Conservation (phyloP, 2,797 vertebrate species). For the Enteromius anoplus region DNA sequence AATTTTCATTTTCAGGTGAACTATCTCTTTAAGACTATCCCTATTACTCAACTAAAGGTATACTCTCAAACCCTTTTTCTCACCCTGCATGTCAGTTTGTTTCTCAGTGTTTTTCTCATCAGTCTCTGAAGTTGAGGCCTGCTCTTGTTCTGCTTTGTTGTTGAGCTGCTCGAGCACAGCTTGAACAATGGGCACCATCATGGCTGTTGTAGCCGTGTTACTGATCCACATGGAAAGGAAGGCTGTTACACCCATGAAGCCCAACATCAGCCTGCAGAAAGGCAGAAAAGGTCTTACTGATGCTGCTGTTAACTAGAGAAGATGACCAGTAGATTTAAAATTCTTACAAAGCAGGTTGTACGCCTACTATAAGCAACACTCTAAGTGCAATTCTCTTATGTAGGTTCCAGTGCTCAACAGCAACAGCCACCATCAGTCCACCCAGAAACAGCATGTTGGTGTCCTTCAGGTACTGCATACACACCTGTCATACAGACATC, state of each 20-base stretch:
- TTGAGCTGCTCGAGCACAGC: constrained; percentile 88
- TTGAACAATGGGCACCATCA: constrained; percentile 96
- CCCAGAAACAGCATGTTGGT: constrained; percentile 95
- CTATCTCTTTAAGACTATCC: background rate
- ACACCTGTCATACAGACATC: constrained; percentile 79
- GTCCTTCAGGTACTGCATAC: constrained; percentile 94
- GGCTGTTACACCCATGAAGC: constrained; percentile 93
- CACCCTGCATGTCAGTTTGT: constrained; percentile 48
- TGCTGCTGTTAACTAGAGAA: background rate
- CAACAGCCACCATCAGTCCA: constrained; percentile 89
- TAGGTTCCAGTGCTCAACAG: constrained; percentile 92
- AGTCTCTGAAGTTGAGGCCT: background rate
- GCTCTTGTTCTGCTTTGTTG: constrained; percentile 20
- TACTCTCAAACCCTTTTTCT: constrained; percentile 1
- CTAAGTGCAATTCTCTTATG: constrained; percentile 92
- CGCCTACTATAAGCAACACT: constrained; percentile 86
- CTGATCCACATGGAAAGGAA: constrained; percentile 99
- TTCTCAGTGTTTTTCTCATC: constrained; percentile 51
- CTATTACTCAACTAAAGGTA: background rate
- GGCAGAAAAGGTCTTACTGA: background rate
- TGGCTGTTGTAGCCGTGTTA: constrained; percentile 95
- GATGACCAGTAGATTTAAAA: background rate
- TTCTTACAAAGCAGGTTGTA: constrained; percentile 89
- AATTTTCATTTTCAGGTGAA: no score
- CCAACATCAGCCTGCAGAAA: constrained; percentile 87